Base-by-base conservation (phyloP, 1,140 invertebrate genomes). In the Dendrolimus kikuchii region DNA sequence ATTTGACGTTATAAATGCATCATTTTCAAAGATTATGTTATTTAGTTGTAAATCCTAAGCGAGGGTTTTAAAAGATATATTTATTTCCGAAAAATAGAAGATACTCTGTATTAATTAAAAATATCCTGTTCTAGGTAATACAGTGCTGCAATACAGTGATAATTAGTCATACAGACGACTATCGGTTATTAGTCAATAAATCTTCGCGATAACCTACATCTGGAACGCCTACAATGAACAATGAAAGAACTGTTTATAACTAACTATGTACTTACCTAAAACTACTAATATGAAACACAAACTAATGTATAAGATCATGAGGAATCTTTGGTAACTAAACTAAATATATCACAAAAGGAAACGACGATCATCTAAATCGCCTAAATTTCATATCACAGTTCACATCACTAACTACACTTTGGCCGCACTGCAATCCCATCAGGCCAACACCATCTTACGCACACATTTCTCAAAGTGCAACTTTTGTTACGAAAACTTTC, bases 231-330 rank as follows among this genome's bases (percentile, higher is more conserved):
- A 23, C 23, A 23, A 43, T 38, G 38, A 39, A 56, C 54, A 51
- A 56, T 46, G 49, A 51, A 51, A 43, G 10, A 52, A 51, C 48
- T 57, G 40, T 46, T 37, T 7, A 57, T 8, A 9, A 45, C 9
- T 46, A 46, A 50, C 10, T 43, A 43, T 50, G 52, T 59, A 62
- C 82, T 86, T 51, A 86, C 82, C 82, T 86, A 86, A 82, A 76
- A 86, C 82, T 84, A 86, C 81, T 71, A 86, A 78, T 84, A 86
- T 86, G 68, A 86, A 86, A 80, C 82, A 86, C 77, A 86, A 75
- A 75, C 79, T 83, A 80, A 86, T 86, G 77, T 86, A 86, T 69
- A 86, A 86, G 82, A 86, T 86, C 82, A 86, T 86, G 65, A 86
- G 82, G 82, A 86, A 76, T 86, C 80, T 83, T 86, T 86, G 80